These are phyloP conservation scores for Steatornis caripensis DNA, from an alignment of 2,113 vertebrate species.

Conservation along the genomic window DNA sequence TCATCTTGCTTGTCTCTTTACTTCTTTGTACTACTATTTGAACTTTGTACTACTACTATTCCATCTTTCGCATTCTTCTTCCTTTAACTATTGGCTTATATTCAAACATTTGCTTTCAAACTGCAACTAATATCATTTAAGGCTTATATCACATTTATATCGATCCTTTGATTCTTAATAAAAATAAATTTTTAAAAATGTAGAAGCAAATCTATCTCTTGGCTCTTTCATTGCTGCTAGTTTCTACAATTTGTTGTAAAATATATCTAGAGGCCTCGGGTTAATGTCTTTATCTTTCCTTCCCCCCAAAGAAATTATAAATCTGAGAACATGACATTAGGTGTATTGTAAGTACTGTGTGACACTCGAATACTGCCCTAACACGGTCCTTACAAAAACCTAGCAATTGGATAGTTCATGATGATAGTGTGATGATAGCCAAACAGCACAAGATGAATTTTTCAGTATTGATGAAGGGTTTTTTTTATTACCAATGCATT, in stretches of 20 bases:
- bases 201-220: background rate
- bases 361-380: background rate
- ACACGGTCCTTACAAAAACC: background rate
- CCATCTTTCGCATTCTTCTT: background rate
- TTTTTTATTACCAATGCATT: background rate
- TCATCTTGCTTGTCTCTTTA: background rate
- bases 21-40: background rate
- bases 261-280: background rate
- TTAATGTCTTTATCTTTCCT: background rate
- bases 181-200: background rate
- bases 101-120: background rate
- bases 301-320: background rate
- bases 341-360: background rate
- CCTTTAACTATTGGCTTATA: background rate
- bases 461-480: background rate
- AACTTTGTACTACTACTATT: background rate
- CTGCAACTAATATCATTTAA: background rate
- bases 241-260: background rate
- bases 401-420: background rate
- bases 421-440: background rate
- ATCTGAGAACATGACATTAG: background rate
- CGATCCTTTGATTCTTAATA: background rate
- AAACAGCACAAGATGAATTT: background rate
- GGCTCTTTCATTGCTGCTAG: background rate
- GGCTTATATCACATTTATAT: background rate